Base-by-base conservation (phyloP, 2,797 vertebrate species). In the Xenentodon cancila region DNA sequence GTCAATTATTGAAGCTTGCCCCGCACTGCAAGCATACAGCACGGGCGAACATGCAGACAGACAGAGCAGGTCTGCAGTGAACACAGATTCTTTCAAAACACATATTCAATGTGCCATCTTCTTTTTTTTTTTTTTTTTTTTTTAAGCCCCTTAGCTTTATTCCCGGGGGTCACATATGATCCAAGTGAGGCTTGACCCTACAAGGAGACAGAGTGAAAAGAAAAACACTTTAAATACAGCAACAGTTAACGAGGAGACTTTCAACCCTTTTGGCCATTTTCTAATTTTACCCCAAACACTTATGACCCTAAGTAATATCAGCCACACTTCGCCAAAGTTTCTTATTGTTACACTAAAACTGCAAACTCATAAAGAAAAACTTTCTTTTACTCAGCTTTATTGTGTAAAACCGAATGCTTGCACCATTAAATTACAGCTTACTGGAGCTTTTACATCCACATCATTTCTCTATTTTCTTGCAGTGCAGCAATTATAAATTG, bases 1-100 rank as follows among this genome's bases (percentile, higher is more conserved):
- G 66, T 89, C 77, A 87, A 91, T 90, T 90, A 91, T 89, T 86
- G 54, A 89, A 80, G 69, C 55, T 55, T 53, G 62, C 66, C 85
- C 77, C 75, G 74, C 68, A 63, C 68, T 81, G 62, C 52, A 59
- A 71, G 52, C 42, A 53, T 32, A 51, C 54, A 53, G 20, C 58
- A 54, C 21, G 34, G 42, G 47, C 47, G 20, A 16, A 49, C 46
- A 42, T 49, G 20, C 68, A 46, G 18, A 62, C 43, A 40, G 18
- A 59, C 13, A 62, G 58, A 59, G 45, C 61, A 54, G 17, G 20
- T 51, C 49, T 53, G 67, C 69, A 73, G 34, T 56, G 46, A 64
- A 74, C 51, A 34, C 53, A 56, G 44, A 50, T 53, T 20, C 4
- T 56, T 53, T 59, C 16, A 15, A 60, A 50, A 65, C 48, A 42